These are phyloP conservation scores for Drosophila ercepeae DNA, from an alignment of 1,140 invertebrate genomes.

Conservation along the genomic window DNA sequence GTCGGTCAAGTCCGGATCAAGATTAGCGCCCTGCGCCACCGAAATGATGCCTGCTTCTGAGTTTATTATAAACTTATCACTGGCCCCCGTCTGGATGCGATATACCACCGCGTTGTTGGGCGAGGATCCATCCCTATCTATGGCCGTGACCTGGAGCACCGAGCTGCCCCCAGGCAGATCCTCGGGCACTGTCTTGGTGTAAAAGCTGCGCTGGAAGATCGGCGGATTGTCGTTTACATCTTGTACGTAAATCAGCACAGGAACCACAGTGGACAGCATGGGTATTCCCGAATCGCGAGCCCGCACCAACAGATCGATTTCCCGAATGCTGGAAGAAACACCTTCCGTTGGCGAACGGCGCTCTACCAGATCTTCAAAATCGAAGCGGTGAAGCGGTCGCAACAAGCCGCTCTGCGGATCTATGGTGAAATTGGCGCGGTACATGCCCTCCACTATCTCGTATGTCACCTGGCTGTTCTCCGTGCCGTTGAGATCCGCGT, in stretches of 20 bases:
- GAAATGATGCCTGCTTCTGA: slow-evolving; percentile 91
- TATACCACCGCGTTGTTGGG: slow-evolving; percentile 95
- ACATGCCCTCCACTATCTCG: slow-evolving; percentile 90
- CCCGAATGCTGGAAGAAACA: slow-evolving; percentile 85
- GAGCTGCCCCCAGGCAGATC: slow-evolving; percentile 91
- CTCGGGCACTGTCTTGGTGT: slow-evolving; percentile 92
- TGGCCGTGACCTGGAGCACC: slow-evolving; percentile 91
- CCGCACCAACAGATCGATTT: slow-evolving; percentile 90
- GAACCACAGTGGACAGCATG: slow-evolving; percentile 89
- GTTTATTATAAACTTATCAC: slow-evolving; percentile 96
- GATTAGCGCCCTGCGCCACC: slow-evolving; percentile 92
- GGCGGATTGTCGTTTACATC: slow-evolving; percentile 95
- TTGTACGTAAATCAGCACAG: slow-evolving; percentile 92
- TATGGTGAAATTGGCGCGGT: slow-evolving; percentile 92
- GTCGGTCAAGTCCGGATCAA: slow-evolving; percentile 94
- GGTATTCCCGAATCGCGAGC: slow-evolving; percentile 93
- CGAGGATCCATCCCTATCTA: slow-evolving; percentile 92
- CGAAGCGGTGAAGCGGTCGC: slow-evolving; percentile 87
- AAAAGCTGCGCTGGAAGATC: slow-evolving; percentile 89
- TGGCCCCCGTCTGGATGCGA: slow-evolving; percentile 92
- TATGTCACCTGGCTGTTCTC: slow-evolving; percentile 94
- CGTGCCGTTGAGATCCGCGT: slow-evolving; percentile 94
- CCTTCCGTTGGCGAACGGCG: slow-evolving; percentile 70
- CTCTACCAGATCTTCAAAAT: slow-evolving; percentile 89
- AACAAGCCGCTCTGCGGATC: slow-evolving; percentile 90